Conservation (phyloP, 1,140 invertebrate species). For the Diabrotica undecimpunctata region DNA sequence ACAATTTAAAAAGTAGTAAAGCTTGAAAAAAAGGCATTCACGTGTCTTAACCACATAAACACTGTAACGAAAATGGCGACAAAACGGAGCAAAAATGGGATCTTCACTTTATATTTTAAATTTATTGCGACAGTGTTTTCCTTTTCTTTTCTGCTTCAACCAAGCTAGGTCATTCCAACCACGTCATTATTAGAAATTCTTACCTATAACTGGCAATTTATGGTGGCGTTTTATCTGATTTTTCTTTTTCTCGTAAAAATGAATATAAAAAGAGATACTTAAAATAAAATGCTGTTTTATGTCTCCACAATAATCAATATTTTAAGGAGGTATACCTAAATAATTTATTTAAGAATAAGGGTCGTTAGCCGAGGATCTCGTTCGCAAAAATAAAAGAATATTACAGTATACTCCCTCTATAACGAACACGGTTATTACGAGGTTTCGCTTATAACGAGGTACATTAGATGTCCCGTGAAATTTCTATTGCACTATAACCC, state of each 20-base stretch:
- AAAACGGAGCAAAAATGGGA: slow-evolving; percentile 21
- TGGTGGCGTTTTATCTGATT: slow-evolving; percentile 26
- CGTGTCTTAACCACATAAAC: slow-evolving; percentile 37
- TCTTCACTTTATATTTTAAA: slow-evolving; percentile 38
- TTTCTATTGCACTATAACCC: too few species aligned
- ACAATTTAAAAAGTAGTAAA: slow-evolving; percentile 10
- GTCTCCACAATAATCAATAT: not conserved
- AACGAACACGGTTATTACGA: too few species aligned
- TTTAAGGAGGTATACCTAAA: not conserved
- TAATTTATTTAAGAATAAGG: too few species aligned
- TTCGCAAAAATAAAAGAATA: too few species aligned
- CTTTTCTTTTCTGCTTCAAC: slow-evolving; percentile 29
- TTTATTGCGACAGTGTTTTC: slow-evolving; percentile 35
- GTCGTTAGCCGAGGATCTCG: too few species aligned
- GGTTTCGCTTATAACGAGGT: too few species aligned
- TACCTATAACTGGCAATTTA: slow-evolving; percentile 29
- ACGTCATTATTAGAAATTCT: slow-evolving; percentile 21
- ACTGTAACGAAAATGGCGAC: slow-evolving; percentile 33
- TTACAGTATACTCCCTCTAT: too few species aligned
- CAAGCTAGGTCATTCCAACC: slow-evolving; percentile 27
- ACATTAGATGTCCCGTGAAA: too few species aligned
- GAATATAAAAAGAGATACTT: not conserved
- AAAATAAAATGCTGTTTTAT: not conserved
- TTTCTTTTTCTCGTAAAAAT: slow-evolving; percentile 4
- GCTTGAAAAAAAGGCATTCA: slow-evolving; percentile 33